Evolutionary conservation across 2,113 vertebrate genomes (phyloP).

Genomic region (Hemibagrus wyckioides): DNA sequence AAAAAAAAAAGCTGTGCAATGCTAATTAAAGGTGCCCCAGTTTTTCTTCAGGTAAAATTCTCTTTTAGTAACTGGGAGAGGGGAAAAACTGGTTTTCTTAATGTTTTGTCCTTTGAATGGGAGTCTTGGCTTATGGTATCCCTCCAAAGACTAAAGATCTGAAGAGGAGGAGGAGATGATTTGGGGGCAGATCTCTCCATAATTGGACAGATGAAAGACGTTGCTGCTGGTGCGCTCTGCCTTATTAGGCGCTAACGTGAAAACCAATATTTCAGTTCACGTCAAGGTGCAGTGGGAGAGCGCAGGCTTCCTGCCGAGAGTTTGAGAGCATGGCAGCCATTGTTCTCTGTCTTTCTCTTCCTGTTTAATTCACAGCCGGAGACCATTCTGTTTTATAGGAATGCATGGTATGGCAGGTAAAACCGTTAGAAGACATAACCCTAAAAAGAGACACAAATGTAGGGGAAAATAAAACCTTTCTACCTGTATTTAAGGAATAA

Average conservation of each 20-base stretch:
- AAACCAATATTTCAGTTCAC: slow-evolving; percentile 81
- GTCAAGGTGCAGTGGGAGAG: slow-evolving; percentile 71
- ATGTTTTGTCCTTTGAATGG: slow-evolving; percentile 11
- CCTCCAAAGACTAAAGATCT: slow-evolving; percentile 48
- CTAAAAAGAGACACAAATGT: slow-evolving; percentile 14
- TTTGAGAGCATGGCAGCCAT: slow-evolving; percentile 64
- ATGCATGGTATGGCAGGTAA: slow-evolving; percentile 60
- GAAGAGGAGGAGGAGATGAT: slow-evolving; percentile 81
- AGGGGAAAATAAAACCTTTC: not conserved
- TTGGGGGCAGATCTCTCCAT: slow-evolving; percentile 79
- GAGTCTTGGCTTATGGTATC: not conserved
- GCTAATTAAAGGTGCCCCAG: slow-evolving; percentile 81
- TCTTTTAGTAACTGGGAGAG: not conserved
- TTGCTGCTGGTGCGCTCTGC: slow-evolving; percentile 69
- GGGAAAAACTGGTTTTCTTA: not conserved
- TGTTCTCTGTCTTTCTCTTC: slow-evolving; percentile 44
- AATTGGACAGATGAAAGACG: slow-evolving; percentile 90
- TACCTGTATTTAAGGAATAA: slow-evolving; percentile 15
- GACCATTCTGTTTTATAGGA: slow-evolving; percentile 57
- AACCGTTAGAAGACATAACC: slow-evolving; percentile 42
- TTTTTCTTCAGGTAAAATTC: not conserved
- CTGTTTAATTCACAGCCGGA: slow-evolving; percentile 66
- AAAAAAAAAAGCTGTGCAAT: slow-evolving; percentile 79
- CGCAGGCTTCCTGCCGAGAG: slow-evolving; percentile 65
- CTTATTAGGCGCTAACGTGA: slow-evolving; percentile 87